Conservation (phyloP, 2,797 vertebrate species). For the Rhinatrema bivittatum region DNA sequence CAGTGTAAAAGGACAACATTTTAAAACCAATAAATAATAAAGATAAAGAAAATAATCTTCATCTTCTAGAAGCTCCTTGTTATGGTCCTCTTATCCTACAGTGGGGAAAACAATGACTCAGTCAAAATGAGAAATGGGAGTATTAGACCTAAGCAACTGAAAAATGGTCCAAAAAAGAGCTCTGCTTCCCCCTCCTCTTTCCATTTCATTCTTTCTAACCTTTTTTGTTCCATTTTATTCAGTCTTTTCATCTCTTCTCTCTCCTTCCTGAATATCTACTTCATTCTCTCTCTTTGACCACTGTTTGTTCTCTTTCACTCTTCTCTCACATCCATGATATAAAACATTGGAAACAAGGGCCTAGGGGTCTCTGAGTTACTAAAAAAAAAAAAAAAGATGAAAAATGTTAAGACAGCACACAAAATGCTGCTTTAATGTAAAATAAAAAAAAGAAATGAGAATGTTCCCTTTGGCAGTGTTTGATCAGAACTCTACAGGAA, state of each 20-base stretch:
- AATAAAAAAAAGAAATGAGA: neutral
- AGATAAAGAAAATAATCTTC: too few relatives aligned
- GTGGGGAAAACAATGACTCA: neutral
- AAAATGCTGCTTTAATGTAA: neutral
- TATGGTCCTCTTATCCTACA: neutral
- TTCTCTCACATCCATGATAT: neutral
- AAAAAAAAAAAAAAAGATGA: neutral
- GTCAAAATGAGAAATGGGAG: neutral
- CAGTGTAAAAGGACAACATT: too few relatives aligned
- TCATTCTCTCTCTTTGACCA: too few relatives aligned
- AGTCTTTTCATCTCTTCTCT: too few relatives aligned
- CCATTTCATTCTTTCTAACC: too few relatives aligned
- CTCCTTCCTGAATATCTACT: too few relatives aligned
- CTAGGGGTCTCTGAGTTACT: neutral
- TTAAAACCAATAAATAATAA: too few relatives aligned
- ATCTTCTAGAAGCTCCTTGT: too few relatives aligned
- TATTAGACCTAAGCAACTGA: neutral
- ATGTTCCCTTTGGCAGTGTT: neutral
- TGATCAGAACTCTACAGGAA: neutral
- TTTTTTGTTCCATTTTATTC: too few relatives aligned
- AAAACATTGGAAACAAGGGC: neutral
- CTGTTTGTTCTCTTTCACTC: too few relatives aligned
- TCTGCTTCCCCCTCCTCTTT: too few relatives aligned
- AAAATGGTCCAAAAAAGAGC: too few relatives aligned
- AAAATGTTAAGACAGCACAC: neutral